Base-by-base conservation (phyloP, 2,888 invertebrate genomes). In the Caenorhabditis auriculariae region DNA sequence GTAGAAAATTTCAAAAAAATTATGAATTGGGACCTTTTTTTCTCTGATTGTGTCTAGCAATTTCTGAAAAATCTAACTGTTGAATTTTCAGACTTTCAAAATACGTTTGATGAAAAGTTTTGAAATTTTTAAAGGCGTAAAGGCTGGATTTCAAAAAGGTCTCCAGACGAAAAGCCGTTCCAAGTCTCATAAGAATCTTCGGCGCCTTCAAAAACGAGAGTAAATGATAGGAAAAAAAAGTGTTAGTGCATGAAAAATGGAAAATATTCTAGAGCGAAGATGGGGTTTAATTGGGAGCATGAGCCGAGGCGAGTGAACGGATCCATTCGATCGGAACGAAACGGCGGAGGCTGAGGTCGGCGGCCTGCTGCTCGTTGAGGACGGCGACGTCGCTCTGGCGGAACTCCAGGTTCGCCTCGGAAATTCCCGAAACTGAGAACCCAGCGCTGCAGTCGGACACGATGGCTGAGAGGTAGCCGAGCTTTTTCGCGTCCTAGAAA, bases 401-500 rank as follows among this genome's bases (percentile, higher is more conserved):
- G 46, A 78, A 69, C 48, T 69, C 62, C n/a, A 69, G 60, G 45
- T 71, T 63, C n/a, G 75, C 71, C 19, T 68, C 67, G 15, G 65
- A 52, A 41, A 77, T 78, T 54, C 70, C 66, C 42, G 67, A 69
- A 0, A 60, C 58, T 24, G 64, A 62, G n/a, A n/a, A n/a, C n/a
- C n/a, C n/a, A n/a, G n/a, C n/a, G n/a, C 77, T 73, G 61, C 74
- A 77, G 46, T 71, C 73, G 23, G 56, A 48, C 2, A 77, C 63
- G 15, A 79, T 62, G 27, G 73, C 67, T 2, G 77, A 70, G 45
- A 74, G 51, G 49, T 76, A 79, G 32, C 72, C 72, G 29, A 66
- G 67, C 26, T 64, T 60, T 7, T 67, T 60, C 0, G 74, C 64
- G 35, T 69, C n/a, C n/a, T n/a, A n/a, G n/a, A n/a, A n/a, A 12